Base-by-base conservation (phyloP, 2,113 vertebrate species). In the Girardinichthys multiradiatus region DNA sequence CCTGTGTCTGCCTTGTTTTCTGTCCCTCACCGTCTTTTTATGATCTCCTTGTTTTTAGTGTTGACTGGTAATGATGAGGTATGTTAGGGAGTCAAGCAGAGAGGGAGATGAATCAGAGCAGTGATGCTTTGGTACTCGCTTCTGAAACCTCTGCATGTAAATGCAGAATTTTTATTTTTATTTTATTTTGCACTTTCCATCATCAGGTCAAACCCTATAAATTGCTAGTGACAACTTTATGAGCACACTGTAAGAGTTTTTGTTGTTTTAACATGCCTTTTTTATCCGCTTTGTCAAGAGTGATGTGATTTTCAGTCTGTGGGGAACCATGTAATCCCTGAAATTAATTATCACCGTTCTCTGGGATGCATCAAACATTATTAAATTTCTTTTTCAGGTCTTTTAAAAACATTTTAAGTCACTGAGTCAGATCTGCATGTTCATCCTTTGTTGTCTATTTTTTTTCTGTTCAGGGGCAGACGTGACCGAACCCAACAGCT, bases 401-500 rank as follows among this genome's bases (percentile, higher is more conserved):
- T 39, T 30, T 48, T 37, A 12, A 24, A 31, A 68, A 29, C 57
- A 31, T 75, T 58, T 67, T 21, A 51, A 54, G 68, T 66, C 12
- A 33, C 17, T 45, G 58, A 66, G 17, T 61, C 27, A 73, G 67
- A 45, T 30, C n/a, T 33, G 33, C 30, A 45, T 33, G 77, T 67
- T 59, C 29, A 8, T 74, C 42, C 31, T 58, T 33, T 76, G 5
- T 72, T 63, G 28, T 68, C 48, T 87, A 27, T 37, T 64, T 33
- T 57, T 33, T 84, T 42, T 85, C 57, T 74, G 8, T 51, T 3
- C 90, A 97, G 97, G 94, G 76, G 93, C 94, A 0, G 97, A 98
- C 2, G 90, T 94, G 89, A 91, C 94, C 0, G 97, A 98, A 87
- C 94, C 96, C 82, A 94, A 95, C 93, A 93, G 95, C 93, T 96